These are phyloP conservation scores for Tichodroma muraria DNA, from an alignment of 2,113 vertebrate genomes.

Conservation along the genomic window DNA sequence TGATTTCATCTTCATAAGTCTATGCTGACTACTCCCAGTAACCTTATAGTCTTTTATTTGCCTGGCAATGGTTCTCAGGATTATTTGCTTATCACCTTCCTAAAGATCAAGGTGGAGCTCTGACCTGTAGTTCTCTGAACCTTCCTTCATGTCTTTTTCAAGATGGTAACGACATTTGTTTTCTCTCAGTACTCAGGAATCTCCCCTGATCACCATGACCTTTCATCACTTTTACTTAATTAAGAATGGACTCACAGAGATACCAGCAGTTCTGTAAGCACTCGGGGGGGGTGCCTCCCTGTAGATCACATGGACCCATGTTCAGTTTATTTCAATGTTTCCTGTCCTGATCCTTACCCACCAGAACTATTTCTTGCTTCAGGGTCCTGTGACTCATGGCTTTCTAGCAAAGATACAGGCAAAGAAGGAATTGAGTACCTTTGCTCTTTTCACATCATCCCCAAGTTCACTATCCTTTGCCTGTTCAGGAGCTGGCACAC, in stretches of 20 bases:
- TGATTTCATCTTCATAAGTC: background rate
- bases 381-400: background rate
- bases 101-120: background rate
- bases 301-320: background rate
- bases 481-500: background rate
- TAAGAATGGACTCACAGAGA: background rate
- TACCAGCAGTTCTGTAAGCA: background rate
- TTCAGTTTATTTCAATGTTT: background rate
- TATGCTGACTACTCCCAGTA: background rate
- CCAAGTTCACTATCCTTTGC: background rate
- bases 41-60: background rate
- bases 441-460: background rate
- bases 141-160: background rate
- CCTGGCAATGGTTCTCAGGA: background rate
- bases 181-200: background rate
- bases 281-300: accelerated
- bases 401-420: background rate
- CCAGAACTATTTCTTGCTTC: background rate
- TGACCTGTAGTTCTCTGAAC: background rate
- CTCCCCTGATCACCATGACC: background rate
- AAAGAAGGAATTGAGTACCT: background rate
- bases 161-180: background rate
- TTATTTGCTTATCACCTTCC: background rate
- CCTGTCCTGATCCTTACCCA: background rate
- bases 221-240: background rate